These are phyloP conservation scores for Drosophila mojavensis DNA, from an alignment of 1,140 invertebrate species.

Conservation along the genomic window DNA sequence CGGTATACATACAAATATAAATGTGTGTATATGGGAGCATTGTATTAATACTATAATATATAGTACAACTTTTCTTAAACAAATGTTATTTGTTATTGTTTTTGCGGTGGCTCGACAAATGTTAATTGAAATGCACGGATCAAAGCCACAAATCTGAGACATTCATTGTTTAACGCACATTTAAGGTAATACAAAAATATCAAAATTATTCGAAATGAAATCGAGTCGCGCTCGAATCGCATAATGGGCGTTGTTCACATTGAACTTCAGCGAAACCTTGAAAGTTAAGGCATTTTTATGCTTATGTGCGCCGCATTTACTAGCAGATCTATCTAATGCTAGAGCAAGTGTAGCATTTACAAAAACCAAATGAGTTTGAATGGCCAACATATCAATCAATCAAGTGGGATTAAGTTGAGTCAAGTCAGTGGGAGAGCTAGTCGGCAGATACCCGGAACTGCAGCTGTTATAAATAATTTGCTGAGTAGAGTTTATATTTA, in stretches of 20 bases:
- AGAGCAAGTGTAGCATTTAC: neutral
- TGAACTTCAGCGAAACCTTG: constrained; percentile 56
- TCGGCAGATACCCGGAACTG: too few species aligned
- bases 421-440: too few species aligned
- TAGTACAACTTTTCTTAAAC: constrained; percentile 21
- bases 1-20: too few species aligned
- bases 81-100: constrained; percentile 26
- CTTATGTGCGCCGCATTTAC: constrained; percentile 17
- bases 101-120: constrained; percentile 17
- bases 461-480: too few species aligned
- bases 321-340: constrained; percentile 53
- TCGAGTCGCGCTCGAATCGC: neutral
- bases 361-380: neutral
- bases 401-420: too few species aligned
- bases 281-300: constrained; percentile 48
- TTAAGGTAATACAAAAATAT: constrained; percentile 18
- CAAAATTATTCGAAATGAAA: constrained; percentile 15
- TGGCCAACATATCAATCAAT: neutral
- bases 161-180: constrained; percentile 55
- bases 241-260: constrained; percentile 58
- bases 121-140: constrained; percentile 43
- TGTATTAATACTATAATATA: constrained; percentile 10
- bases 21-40: constrained; percentile 1
- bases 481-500: too few species aligned
- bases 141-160: constrained; percentile 33